phyloP scores from a whole-genome alignment of 2,888 invertebrate species.

The Steinernema scapterisci region DNA sequence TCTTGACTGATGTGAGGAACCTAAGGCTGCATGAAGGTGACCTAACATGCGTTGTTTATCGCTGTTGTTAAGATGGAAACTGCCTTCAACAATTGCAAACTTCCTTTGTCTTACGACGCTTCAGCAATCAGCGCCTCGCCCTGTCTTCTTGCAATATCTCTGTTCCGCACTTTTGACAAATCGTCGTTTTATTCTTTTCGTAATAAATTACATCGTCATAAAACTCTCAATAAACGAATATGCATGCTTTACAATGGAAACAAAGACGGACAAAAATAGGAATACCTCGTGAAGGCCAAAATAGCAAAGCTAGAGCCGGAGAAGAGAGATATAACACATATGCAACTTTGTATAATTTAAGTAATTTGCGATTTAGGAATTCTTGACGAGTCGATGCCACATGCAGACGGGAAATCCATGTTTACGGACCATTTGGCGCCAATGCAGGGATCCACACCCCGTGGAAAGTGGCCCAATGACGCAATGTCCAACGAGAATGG shows the following conservation, averaged over 20 bases:
- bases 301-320: slow-evolving; percentile 8
- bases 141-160: too few species aligned
- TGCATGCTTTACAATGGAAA: neutral
- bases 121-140: too few species aligned
- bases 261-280: neutral
- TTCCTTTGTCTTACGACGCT: too few species aligned
- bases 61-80: too few species aligned
- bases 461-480: slow-evolving; percentile 52
- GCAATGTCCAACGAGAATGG: slow-evolving; percentile 56
- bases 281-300: slow-evolving; percentile 30
- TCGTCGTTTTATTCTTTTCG: neutral
- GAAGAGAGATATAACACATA: neutral
- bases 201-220: slow-evolving; percentile 23
- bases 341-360: neutral
- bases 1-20: too few species aligned
- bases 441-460: slow-evolving; percentile 54
- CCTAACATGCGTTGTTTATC: too few species aligned
- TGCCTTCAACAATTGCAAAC: neutral
- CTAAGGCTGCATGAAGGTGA: too few species aligned
- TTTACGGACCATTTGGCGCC: slow-evolving; percentile 65
- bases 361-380: slow-evolving; percentile 14
- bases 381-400: slow-evolving; percentile 53
- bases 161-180: too few species aligned
- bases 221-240: neutral
- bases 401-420: slow-evolving; percentile 60